Base-by-base conservation (phyloP, 2,113 vertebrate species). In the Urocitellus parryii region DNA sequence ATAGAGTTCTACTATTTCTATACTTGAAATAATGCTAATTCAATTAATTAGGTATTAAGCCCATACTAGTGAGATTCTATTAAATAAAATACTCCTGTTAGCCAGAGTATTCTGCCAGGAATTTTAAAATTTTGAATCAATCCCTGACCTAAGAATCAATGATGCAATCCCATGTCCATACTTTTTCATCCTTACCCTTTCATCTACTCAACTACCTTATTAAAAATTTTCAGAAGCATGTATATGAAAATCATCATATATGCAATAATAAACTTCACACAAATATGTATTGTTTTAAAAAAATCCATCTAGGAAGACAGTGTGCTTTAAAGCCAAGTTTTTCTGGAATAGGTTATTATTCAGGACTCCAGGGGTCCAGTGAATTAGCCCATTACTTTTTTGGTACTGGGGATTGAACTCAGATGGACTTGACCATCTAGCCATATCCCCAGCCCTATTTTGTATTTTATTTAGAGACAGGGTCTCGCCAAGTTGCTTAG, bases 111-210 rank as follows among this genome's bases (percentile, higher is more conserved):
- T 90, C 72, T 76, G 34, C 13, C 48, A 70, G 14, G 34, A 96
- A 94, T 92, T 18, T 93, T 93, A 96, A 96, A 78, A 68, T 68
- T 88, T 39, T 88, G 72, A 88, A 68, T 81, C 48, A 91, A 88
- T n/a, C 53, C 51, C n/a, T 73, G 3, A 22, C 78, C 92, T 39
- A 84, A 88, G 6, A n/a, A 34, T 9, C n/a, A 85, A 8, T 45
- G 56, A 68, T 51, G 25, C 25, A 90, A 79, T 83, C 61, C 56
- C 5, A 85, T 8, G 72, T 4, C 9, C 56, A 85, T 14, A 72
- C 32, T 90, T 87, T 39, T 80, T 42, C 81, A 72, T 65, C 79
- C 76, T 4, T 86, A 68, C 39, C n/a, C 53, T 89, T 77, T 78
- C 73, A 77, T 93, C 56, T 67, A 70, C 39, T 72, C 77, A 63